Evolutionary conservation across 2,888 invertebrate species (phyloP).

Genomic region (Xanthorhoe designata): DNA sequence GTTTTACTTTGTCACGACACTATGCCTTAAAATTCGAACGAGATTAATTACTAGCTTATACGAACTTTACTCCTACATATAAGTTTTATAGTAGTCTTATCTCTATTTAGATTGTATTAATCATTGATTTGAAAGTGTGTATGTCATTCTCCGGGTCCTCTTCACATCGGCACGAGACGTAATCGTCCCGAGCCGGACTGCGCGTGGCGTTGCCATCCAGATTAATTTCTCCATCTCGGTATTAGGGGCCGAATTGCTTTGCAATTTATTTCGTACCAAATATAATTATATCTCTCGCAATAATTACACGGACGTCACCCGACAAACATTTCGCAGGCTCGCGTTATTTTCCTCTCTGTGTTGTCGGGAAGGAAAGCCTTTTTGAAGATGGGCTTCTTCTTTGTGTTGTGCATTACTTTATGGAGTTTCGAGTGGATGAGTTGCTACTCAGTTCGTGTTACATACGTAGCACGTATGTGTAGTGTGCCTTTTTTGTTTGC

Average conservation of each 20-base stretch:
- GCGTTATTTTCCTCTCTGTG: neutral
- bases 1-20: too few species aligned
- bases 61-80: too few species aligned
- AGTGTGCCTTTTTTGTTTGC: too few species aligned
- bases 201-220: neutral
- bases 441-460: neutral
- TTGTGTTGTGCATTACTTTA: neutral
- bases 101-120: too few species aligned
- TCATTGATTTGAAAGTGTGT: too few species aligned
- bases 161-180: too few species aligned
- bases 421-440: neutral
- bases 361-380: neutral
- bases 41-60: too few species aligned
- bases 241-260: slow-evolving; percentile 5
- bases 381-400: neutral
- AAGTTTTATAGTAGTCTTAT: too few species aligned
- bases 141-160: too few species aligned
- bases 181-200: too few species aligned
- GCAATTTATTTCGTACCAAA: slow-evolving; percentile 13
- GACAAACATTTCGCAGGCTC: neutral
- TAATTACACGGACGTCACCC: slow-evolving; percentile 3
- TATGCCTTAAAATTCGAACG: too few species aligned
- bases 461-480: too few species aligned
- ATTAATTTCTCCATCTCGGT: neutral
- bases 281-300: slow-evolving; percentile 8